Conservation (phyloP, 2,888 invertebrate species). For the Chrysopilus asiliformis region DNA sequence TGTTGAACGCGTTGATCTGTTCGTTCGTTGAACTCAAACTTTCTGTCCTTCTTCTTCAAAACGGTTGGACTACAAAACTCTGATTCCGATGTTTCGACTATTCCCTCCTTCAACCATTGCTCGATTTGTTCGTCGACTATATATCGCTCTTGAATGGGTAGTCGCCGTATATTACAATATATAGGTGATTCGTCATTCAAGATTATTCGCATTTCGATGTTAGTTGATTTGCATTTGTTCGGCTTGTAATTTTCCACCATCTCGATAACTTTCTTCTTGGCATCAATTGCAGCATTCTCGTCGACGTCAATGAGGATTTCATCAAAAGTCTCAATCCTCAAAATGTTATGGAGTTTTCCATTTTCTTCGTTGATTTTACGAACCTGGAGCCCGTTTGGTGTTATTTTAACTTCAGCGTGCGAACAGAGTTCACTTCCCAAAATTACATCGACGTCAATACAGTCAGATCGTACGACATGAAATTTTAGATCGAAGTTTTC, state of each 20-base stretch:
- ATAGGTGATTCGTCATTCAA: slow-evolving; percentile 18
- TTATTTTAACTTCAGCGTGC: slow-evolving; percentile 7
- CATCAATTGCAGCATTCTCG: not conserved
- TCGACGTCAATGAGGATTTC: not conserved
- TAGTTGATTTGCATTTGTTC: slow-evolving; percentile 14
- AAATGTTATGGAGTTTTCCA: not conserved
- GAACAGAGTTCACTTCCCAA: slow-evolving; percentile 5
- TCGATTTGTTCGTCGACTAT: slow-evolving; percentile 16
- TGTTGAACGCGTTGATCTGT: not conserved
- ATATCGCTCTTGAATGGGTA: slow-evolving; percentile 16
- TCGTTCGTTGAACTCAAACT: too few species aligned
- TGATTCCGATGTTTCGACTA: slow-evolving; percentile 19
- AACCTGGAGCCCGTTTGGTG: slow-evolving; percentile 5
- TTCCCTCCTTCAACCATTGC: slow-evolving; percentile 19
- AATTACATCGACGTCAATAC: slow-evolving; percentile 8
- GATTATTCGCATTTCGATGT: slow-evolving; percentile 19
- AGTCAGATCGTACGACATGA: slow-evolving; percentile 2
- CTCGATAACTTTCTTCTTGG: slow-evolving; percentile 9
- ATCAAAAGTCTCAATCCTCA: not conserved
- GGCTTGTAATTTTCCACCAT: slow-evolving; percentile 18
- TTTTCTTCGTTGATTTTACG: slow-evolving; percentile 1
- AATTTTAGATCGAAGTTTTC: not conserved
- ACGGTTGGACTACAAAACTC: slow-evolving; percentile 17
- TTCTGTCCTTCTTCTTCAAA: slow-evolving; percentile 21
- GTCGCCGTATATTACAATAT: too few species aligned